A percentile compares a stretch with the other conserved stretches of the same genome.
Evolutionary conservation across 2,888 invertebrate species (phyloP).

Genomic region (Andrena camellia): DNA sequence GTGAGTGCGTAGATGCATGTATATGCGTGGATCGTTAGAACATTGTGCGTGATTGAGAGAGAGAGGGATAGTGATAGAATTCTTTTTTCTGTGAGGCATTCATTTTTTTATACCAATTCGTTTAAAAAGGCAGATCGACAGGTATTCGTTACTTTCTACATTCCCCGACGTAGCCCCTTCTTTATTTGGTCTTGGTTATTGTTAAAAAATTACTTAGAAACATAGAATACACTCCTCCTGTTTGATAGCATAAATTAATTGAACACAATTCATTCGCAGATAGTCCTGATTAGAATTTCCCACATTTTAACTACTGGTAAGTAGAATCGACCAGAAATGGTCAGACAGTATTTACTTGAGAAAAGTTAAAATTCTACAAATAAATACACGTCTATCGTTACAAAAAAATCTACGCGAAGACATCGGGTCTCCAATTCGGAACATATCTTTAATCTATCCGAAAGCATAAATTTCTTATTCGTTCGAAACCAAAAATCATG

Average conservation of each 20-base stretch:
- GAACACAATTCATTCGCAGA: background rate
- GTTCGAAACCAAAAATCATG: background rate
- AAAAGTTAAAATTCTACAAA: background rate
- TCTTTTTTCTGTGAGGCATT: no score
- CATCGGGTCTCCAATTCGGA: background rate
- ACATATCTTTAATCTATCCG: background rate
- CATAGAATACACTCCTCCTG: no score
- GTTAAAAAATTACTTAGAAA: no score
- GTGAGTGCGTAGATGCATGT: constrained; percentile 31
- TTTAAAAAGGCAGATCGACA: no score
- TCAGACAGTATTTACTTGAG: constrained; percentile 12
- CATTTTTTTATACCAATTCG: no score
- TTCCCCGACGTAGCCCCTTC: no score
- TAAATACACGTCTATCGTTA: background rate
- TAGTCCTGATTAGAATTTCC: background rate
- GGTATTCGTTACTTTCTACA: no score
- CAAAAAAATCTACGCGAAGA: background rate
- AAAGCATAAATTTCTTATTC: background rate
- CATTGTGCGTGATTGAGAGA: constrained; percentile 4
- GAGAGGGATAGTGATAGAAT: background rate
- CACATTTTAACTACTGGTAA: background rate
- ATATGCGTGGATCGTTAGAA: constrained; percentile 19
- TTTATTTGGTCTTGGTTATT: no score
- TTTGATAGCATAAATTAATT: no score
- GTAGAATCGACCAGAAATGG: constrained; percentile 20